Conservation (phyloP, 2,113 vertebrate species). For the Delphinapterus leucas region DNA sequence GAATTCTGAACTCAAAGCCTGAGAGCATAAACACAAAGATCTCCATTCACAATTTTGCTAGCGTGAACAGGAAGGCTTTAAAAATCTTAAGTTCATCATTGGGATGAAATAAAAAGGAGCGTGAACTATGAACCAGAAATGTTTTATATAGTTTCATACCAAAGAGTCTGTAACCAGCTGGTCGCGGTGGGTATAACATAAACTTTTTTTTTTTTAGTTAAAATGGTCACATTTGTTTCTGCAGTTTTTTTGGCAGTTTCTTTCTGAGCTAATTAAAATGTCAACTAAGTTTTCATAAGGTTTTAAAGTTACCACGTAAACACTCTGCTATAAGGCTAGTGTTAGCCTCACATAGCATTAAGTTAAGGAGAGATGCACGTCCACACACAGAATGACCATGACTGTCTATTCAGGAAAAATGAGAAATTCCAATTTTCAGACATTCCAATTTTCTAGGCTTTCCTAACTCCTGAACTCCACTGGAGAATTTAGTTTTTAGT, state of each 20-base stretch:
- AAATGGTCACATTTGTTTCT: constrained; percentile 34
- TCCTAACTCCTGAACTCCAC: not conserved
- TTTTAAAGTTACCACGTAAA: not conserved
- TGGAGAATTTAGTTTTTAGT: not conserved
- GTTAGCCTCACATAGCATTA: not conserved
- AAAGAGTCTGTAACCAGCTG: not conserved
- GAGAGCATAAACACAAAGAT: not conserved
- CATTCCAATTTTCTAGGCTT: not conserved
- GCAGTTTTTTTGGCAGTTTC: not conserved
- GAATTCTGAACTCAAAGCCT: not conserved
- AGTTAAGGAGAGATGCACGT: not conserved
- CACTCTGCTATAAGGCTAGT: not conserved
- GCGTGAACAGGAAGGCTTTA: not conserved
- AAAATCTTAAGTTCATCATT: not conserved
- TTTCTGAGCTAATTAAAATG: constrained; percentile 15
- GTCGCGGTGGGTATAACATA: not conserved
- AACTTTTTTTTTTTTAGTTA: not conserved
- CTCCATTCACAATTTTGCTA: not conserved
- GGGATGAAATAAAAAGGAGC: not conserved
- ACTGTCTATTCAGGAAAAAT: not conserved
- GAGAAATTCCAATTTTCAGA: not conserved
- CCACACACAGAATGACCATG: not conserved
- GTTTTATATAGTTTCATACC: not conserved
- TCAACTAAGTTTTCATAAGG: not conserved
- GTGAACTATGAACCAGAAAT: not conserved